phyloP scores from a whole-genome alignment of 2,888 invertebrate species.

The Tenthredo notha region DNA sequence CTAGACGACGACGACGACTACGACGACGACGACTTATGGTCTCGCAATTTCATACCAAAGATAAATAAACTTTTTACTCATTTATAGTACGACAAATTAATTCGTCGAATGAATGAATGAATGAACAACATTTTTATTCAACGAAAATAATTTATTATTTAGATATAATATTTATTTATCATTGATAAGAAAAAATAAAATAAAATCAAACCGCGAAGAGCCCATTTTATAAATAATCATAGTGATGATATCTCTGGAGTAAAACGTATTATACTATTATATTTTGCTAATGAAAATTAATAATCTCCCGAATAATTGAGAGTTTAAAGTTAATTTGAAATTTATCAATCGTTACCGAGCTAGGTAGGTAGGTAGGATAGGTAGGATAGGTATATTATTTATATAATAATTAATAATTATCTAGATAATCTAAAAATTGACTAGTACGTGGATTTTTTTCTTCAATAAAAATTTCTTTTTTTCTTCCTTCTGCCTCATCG shows the following conservation, averaged over 20 bases:
- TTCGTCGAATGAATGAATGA: neutral
- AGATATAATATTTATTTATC: neutral
- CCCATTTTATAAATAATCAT: neutral
- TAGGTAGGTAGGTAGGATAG: neutral
- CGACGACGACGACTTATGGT: neutral
- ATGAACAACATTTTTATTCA: neutral
- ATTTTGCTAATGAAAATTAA: slow-evolving; percentile 11
- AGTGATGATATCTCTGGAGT: neutral
- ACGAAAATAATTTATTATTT: neutral
- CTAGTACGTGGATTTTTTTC: slow-evolving; percentile 36
- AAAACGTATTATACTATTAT: neutral
- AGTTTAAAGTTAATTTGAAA: neutral
- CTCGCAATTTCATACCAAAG: neutral
- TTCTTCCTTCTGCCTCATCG: neutral
- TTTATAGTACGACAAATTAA: neutral
- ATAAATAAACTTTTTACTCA: neutral
- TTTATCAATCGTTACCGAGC: slow-evolving; percentile 11
- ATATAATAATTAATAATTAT: slow-evolving; percentile 35
- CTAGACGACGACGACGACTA: neutral
- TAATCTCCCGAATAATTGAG: neutral
- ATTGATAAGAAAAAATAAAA: neutral
- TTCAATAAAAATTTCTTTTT: slow-evolving; percentile 20
- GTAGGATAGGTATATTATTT: slow-evolving; percentile 3
- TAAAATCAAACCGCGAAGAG: too few species aligned
- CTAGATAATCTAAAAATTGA: slow-evolving; percentile 50